Conservation (phyloP, 2,113 vertebrate species). For the Cepphus grylle region DNA sequence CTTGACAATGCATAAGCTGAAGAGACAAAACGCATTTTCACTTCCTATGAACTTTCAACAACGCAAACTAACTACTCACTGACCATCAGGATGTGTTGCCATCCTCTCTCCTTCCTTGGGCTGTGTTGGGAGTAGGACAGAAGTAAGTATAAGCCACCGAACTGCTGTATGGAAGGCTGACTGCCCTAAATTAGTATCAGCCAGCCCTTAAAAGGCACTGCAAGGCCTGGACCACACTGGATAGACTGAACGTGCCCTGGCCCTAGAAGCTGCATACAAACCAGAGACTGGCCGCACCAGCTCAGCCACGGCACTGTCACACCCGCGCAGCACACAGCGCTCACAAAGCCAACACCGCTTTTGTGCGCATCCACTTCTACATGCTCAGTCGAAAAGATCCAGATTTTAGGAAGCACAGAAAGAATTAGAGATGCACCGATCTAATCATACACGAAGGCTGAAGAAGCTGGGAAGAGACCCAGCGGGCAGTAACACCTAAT, state of each 20-base stretch:
- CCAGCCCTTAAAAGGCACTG: background rate
- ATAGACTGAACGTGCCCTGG: background rate
- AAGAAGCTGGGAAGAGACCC: background rate
- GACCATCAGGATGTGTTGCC: background rate
- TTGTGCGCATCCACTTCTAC: background rate
- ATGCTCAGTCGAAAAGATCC: background rate
- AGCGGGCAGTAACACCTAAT: background rate
- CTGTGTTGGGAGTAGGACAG: background rate
- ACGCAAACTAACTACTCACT: background rate
- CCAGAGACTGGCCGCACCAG: background rate
- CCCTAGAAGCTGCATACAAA: background rate
- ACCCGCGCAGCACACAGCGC: rapidly evolving
- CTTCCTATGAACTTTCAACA: background rate
- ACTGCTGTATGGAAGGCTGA: background rate
- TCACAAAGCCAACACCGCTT: background rate
- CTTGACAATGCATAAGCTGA: background rate
- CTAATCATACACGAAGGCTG: background rate
- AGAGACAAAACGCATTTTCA: background rate
- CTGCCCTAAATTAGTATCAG: background rate
- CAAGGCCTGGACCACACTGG: rapidly evolving
- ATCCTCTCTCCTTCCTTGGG: background rate
- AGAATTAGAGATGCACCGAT: background rate
- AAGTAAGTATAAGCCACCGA: background rate
- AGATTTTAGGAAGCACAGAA: background rate
- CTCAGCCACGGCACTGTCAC: background rate